Evolutionary conservation across 1,140 invertebrate species (phyloP), one percentile per base, ranked within the genome.

Genomic region (Saccostrea cuccullata): DNA sequence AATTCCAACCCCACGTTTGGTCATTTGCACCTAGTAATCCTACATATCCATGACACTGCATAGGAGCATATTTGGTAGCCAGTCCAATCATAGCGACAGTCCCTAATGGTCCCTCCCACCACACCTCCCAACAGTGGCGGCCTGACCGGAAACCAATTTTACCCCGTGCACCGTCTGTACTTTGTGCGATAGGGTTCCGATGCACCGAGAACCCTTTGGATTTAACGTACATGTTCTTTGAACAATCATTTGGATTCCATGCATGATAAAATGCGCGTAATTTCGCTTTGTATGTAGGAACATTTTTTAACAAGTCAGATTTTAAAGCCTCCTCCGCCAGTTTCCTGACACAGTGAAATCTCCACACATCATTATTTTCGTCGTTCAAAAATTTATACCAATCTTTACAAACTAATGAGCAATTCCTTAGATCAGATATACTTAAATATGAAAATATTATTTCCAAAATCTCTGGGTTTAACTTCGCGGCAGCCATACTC

Each of bases 1-100:
- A 96, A 96, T 99, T 99, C 98, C 99, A 99, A 6, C 98, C 98
- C 98, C 98, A 99, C 92, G 98, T 99, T 94, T 99, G 97, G 94
- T 99, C 98, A 95, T 99, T 98, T 73, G 97, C 98, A 30, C 99
- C 99, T 82, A 99, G 95, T 85, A 99, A 95, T 8, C 98, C 97
- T 55, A 99, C 97, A 96, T 99, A 99, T 88, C 99, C 98, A 92
- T 98, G 98, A 95, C 97, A 98, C 90, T 96, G 96, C 82, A 99
- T 95, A 47, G 97, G 96, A 26, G 98, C 98, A 94, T 99, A 98
- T 96, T 98, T 98, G 4, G 98, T 99, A 47, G 98, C 98, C 91
- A 99, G 97, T 56, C 99, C 94, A 20, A 95, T 93, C 85, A 95
- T 94, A 26, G 94, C 94, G n/a, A 94, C 94, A 15, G 94, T 95